Percentiles rank a stretch among this genome's conserved stretches.
Conservation (phyloP, 2,113 vertebrate species). For the Tetraodon nigroviridis region DNA sequence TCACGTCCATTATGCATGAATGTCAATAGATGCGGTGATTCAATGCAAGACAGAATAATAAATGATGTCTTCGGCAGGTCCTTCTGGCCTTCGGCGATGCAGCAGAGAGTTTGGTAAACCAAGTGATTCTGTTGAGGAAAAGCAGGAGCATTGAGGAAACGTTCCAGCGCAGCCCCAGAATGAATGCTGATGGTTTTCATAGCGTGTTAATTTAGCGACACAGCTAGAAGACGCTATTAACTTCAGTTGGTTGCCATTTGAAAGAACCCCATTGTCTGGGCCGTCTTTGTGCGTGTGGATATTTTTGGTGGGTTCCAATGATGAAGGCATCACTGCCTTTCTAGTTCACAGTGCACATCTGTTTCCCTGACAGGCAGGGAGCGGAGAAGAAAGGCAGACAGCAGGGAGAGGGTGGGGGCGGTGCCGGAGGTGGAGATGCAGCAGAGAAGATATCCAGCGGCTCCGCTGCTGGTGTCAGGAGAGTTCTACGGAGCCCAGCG, state of each 20-base stretch:
- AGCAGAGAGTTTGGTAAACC: constrained; percentile 36
- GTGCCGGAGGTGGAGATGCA: constrained; percentile 5
- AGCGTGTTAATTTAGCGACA: constrained; percentile 19
- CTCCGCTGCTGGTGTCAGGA: constrained; percentile 34
- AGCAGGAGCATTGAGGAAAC: constrained; percentile 9
- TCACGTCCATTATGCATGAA: constrained; percentile 63
- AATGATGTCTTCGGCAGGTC: constrained; percentile 41
- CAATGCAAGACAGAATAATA: constrained; percentile 59
- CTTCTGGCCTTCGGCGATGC: constrained; percentile 29
- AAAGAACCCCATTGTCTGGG: constrained; percentile 19
- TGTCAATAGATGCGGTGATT: constrained; percentile 64
- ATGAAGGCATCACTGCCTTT: constrained; percentile 11
- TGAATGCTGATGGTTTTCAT: neutral
- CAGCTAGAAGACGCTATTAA: constrained; percentile 8
- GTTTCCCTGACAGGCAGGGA: constrained; percentile 40
- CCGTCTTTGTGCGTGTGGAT: constrained; percentile 4
- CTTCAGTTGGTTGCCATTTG: neutral
- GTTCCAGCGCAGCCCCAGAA: neutral
- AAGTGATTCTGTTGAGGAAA: constrained; percentile 25
- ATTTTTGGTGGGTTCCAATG: constrained; percentile 30
- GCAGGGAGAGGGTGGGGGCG: constrained; percentile 20
- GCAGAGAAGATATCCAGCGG: constrained; percentile 38
- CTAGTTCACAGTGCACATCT: constrained; percentile 29
- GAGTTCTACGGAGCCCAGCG: constrained; percentile 51
- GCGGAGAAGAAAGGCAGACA: constrained; percentile 41